Evolutionary conservation across 2,797 vertebrate species (phyloP).

Genomic region (Todus mexicanus): DNA sequence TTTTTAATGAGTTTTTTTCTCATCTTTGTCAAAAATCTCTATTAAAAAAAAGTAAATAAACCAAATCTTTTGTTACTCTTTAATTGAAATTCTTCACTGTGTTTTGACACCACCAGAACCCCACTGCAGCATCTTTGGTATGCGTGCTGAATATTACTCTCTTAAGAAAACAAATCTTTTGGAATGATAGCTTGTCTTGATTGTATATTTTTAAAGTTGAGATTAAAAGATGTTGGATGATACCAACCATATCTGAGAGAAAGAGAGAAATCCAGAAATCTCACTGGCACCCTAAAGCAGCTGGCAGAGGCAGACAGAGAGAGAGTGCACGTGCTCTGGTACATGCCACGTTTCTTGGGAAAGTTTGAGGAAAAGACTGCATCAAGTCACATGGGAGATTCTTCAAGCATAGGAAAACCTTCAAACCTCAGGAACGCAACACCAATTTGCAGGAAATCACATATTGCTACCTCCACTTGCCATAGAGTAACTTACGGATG

Average conservation of each 20-base stretch:
- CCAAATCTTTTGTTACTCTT: background rate
- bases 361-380: background rate
- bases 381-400: background rate
- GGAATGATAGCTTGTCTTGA: background rate
- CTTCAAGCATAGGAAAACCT: background rate
- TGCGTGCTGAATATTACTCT: background rate
- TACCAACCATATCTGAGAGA: background rate
- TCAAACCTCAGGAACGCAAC: background rate
- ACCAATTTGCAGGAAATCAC: background rate
- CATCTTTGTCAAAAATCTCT: background rate
- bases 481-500: background rate
- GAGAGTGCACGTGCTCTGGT: too few species aligned
- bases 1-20: background rate
- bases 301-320: fast-evolving
- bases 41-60: background rate
- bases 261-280: background rate
- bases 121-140: background rate
- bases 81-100: background rate
- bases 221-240: background rate
- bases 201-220: background rate
- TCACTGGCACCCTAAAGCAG: background rate
- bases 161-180: background rate
- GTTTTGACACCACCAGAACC: background rate
- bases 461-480: background rate
- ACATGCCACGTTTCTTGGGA: background rate